These are phyloP conservation scores for Galeruca laticollis DNA, from an alignment of 2,888 invertebrate species.

Conservation along the genomic window DNA sequence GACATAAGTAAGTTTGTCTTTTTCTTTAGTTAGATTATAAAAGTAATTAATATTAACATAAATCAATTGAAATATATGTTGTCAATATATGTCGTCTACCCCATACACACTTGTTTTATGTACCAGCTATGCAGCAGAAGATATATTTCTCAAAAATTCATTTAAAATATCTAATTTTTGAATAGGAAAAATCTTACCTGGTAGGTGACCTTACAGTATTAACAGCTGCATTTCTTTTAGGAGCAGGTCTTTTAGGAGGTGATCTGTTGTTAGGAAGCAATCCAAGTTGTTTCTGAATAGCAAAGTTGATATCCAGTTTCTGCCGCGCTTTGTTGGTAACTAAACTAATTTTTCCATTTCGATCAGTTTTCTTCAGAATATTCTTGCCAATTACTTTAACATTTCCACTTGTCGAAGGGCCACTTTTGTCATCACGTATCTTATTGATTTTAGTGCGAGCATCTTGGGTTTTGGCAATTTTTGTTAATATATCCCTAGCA, in stretches of 20 bases:
- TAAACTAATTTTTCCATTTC: constrained; percentile 70
- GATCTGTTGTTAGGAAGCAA: constrained; percentile 49
- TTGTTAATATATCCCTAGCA: constrained; percentile 83
- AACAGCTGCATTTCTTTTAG: constrained; percentile 47
- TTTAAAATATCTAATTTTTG: too few relatives aligned
- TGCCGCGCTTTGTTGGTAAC: constrained; percentile 66
- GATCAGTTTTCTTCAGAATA: constrained; percentile 68
- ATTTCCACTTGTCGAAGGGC: constrained; percentile 56
- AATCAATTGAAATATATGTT: not conserved
- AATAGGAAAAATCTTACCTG: constrained; percentile 7
- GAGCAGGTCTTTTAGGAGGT: constrained; percentile 37
- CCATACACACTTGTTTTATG: too few relatives aligned
- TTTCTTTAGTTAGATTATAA: too few relatives aligned
- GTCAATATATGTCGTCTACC: not conserved
- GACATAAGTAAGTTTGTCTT: too few relatives aligned
- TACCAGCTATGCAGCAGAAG: too few relatives aligned
- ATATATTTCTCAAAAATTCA: not conserved
- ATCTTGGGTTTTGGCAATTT: constrained; percentile 81
- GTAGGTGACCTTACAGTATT: constrained; percentile 33
- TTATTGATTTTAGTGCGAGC: constrained; percentile 80
- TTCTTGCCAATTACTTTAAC: constrained; percentile 65
- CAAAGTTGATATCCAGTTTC: constrained; percentile 59
- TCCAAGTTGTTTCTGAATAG: constrained; percentile 64
- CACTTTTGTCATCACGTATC: constrained; percentile 69
- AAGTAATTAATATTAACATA: too few relatives aligned